Base-by-base conservation (phyloP, 2,888 invertebrate genomes). In the Itoplectis maculator region DNA sequence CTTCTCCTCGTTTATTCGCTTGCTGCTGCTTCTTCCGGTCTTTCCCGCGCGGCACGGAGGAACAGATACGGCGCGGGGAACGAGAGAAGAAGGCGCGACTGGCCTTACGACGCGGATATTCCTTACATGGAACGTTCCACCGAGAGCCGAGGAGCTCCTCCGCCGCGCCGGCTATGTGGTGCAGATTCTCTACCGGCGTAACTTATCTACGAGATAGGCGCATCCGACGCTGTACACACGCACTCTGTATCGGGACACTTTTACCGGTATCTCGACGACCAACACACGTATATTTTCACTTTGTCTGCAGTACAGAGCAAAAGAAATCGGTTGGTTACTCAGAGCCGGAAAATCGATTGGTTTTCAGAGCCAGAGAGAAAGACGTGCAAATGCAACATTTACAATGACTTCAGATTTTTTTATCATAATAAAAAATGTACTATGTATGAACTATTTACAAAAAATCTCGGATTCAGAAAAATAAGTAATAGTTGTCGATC, bases 91-190 rank as follows among this genome's bases (percentile, higher is more conserved):
- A 29, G 73, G 20, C 69, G 20, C 70, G 51, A 84, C 74, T 79
- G 74, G 77, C 70, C 79, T 84, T 83, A 84, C 81, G 87, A 81
- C 76, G 82, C 73, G 40, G 84, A 81, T 83, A 84, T 85, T 81
- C 84, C 86, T 69, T 87, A 85, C 83, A 86, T 82, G 86, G 86
- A 72, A 87, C 75, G 65, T 69, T 82, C 81, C 37, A 75, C 56
- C n/a, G n/a, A n/a, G 74, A 70, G 79, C 73, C 29, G 68, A 70
- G 51, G 69, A 63, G 65, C 77, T 51, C 56, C 47, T 75, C 78
- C 73, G 65, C 73, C 63, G 66, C n/a, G n/a, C 69, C 37, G 45
- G 35, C 45, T 40, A 70, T 79, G 83, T 59, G 63, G 54, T 59
- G 56, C 59, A 51, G 54, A 45, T 73, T 47, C 74, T 51, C 69